These are phyloP conservation scores for Pitta sordida DNA, from an alignment of 2,113 vertebrate genomes.

Conservation along the genomic window DNA sequence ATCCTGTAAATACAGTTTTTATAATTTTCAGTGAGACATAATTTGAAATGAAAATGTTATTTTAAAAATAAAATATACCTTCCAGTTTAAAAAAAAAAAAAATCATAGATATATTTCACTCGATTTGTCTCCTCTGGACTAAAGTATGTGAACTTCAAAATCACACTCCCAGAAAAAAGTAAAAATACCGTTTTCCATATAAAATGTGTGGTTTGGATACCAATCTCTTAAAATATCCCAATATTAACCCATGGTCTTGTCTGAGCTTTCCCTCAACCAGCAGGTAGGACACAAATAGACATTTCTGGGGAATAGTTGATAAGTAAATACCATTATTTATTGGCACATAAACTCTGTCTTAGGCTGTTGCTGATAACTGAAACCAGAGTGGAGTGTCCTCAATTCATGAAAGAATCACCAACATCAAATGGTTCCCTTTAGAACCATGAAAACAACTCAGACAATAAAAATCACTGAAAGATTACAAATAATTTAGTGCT, in stretches of 20 bases:
- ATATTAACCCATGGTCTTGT: background rate
- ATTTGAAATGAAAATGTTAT: background rate
- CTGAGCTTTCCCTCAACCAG: background rate
- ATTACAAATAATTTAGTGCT: background rate
- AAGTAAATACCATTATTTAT: too few relatives aligned
- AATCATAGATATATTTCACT: background rate
- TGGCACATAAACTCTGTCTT: background rate
- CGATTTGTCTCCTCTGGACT: background rate
- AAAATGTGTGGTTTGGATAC: background rate
- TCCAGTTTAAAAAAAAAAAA: too few relatives aligned
- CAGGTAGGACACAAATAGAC: background rate
- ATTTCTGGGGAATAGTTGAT: background rate
- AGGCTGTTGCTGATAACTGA: background rate
- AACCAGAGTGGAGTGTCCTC: background rate
- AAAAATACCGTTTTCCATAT: background rate
- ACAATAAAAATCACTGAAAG: background rate
- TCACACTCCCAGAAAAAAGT: background rate
- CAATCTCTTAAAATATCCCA: background rate
- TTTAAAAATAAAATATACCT: background rate
- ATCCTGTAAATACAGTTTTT: background rate
- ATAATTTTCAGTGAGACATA: background rate
- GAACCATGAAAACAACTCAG: background rate
- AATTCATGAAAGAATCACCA: background rate
- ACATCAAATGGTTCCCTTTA: background rate
- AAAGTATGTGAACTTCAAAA: background rate